Evolutionary conservation across 2,113 vertebrate genomes (phyloP), one percentile per base, ranked within the genome.

Genomic region (Colossoma macropomum): DNA sequence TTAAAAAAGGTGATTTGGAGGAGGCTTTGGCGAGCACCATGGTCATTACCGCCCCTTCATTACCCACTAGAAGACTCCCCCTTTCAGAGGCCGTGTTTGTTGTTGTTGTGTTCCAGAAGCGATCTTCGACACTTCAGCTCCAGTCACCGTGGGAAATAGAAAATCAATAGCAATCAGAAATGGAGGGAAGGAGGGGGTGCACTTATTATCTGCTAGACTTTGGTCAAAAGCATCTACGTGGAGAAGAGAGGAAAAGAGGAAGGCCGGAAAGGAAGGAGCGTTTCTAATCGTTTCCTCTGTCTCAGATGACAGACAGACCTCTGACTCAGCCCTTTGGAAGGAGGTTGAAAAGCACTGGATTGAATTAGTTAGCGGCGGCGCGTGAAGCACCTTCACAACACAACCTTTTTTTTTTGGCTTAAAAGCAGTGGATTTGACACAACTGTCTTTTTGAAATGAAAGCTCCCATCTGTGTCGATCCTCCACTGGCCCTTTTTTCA

Each of bases 121-220:
- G 45, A 87, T 88, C 75, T 76, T 87, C 86, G 30, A 34, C 59
- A 71, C 65, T 62, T 85, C 41, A 56, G 66, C 66, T 85, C 79
- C 54, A 85, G 72, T 81, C 63, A 84, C 50, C 81, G 48, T 71
- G 69, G 72, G 70, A 88, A 87, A 87, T 85, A 88, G 83, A 88
- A 87, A 90, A 89, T 88, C 82, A 88, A 91, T 85, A 90, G 79
- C 85, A 88, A 89, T 87, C 72, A 89, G 56, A 48, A 83, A 76
- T 21, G 6, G 27, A 71, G 65, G 38, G 32, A 70, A 21, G 77
- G 79, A 85, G 30, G 79, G 71, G 79, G 74, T 45, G 79, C 65
- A 75, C 86, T 90, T 83, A 86, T 84, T 83, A 84, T 74, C 73
- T 84, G 83, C 63, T 69, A 69, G 80, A 72, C 70, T 69, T 66